Evolutionary conservation across 2,113 vertebrate species (phyloP).

Genomic region (Excalfactoria chinensis): DNA sequence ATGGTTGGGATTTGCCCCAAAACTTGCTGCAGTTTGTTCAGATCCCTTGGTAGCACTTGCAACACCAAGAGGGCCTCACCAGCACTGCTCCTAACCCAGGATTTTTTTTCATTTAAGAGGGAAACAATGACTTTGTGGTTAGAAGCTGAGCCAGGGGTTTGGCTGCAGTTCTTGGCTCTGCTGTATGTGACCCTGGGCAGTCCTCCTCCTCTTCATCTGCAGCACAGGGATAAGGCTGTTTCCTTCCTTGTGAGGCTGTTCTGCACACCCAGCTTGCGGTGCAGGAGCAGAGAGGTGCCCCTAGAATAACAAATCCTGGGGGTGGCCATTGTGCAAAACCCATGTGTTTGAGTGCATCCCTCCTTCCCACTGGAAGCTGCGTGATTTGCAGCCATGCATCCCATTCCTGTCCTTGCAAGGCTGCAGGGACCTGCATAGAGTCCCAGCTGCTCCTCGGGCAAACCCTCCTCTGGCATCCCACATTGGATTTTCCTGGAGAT

Average conservation of each 20-base stretch:
- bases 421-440: background rate
- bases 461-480: background rate
- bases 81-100: background rate
- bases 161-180: background rate
- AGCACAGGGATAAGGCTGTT: background rate
- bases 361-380: background rate
- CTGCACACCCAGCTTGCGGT: background rate
- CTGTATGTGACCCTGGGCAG: background rate
- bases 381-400: background rate
- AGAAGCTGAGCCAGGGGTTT: background rate
- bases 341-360: background rate
- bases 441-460: background rate
- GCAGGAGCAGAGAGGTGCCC: background rate
- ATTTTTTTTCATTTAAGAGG: background rate
- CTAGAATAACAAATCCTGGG: background rate
- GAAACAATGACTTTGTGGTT: conserved; percentile 3
- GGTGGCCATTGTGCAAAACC: background rate
- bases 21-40: background rate
- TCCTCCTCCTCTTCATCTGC: background rate
- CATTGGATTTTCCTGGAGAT: conserved; percentile 13
- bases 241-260: background rate
- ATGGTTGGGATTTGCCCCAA: background rate
- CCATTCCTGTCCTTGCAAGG: background rate
- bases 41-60: background rate
- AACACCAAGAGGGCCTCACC: background rate